Evolutionary conservation across 2,888 invertebrate species (phyloP).

Genomic region (Dilophus febrilis): DNA sequence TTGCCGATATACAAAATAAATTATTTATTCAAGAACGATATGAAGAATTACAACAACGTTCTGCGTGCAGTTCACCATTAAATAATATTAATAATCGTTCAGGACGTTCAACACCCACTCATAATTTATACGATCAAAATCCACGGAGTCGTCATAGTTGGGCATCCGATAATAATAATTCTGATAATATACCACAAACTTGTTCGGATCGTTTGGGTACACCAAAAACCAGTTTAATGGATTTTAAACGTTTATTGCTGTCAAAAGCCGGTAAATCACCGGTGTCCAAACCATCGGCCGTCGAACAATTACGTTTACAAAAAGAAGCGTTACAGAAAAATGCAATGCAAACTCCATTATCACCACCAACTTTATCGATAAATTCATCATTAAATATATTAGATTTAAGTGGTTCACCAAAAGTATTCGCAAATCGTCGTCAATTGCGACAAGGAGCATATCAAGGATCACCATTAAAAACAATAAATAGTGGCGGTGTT

Average conservation of each 20-base stretch:
- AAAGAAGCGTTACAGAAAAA: slow-evolving; percentile 8
- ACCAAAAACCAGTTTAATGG: slow-evolving; percentile 61
- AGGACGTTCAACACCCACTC: slow-evolving; percentile 31
- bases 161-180: slow-evolving; percentile 30
- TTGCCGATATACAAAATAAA: slow-evolving; percentile 43
- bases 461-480: slow-evolving; percentile 34
- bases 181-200: slow-evolving; percentile 29
- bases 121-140: slow-evolving; percentile 23
- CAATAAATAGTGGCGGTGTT: slow-evolving; percentile 29
- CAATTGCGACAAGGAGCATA: slow-evolving; percentile 32
- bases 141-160: slow-evolving; percentile 40
- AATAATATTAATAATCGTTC: too few relatives aligned
- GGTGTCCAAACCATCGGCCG: slow-evolving; percentile 49
- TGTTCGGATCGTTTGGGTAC: slow-evolving; percentile 48
- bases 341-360: background rate
- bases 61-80: slow-evolving; percentile 34
- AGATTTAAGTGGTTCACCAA: slow-evolving; percentile 52
- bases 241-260: slow-evolving; percentile 65
- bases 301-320: slow-evolving; percentile 55
- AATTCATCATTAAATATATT: slow-evolving; percentile 43
- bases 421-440: slow-evolving; percentile 48
- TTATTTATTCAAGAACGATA: slow-evolving; percentile 8
- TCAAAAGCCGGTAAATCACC: slow-evolving; percentile 54
- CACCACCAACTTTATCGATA: slow-evolving; percentile 4
- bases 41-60: slow-evolving; percentile 19